Evolutionary conservation across 2,113 vertebrate species (phyloP).

Genomic region (Phycodurus eques): DNA sequence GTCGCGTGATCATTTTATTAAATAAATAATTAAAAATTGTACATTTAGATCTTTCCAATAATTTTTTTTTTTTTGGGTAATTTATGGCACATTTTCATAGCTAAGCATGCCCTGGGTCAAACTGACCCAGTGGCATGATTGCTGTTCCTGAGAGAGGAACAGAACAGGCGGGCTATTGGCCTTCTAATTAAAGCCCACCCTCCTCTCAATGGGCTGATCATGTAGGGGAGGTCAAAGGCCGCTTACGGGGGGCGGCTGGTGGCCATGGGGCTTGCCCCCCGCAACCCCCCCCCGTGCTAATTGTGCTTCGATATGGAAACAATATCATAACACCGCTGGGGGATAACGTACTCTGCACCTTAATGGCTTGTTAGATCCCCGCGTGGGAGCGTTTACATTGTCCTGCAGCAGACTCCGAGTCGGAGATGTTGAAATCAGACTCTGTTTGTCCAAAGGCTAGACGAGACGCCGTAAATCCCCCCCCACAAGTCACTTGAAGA

Average conservation of each 20-base stretch:
- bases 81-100: background rate
- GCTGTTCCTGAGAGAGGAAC: background rate
- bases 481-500: constrained; percentile 38
- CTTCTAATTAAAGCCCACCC: constrained; percentile 69
- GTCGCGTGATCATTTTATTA: background rate
- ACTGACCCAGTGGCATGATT: constrained; percentile 1
- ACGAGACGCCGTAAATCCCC: constrained; percentile 47
- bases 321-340: background rate
- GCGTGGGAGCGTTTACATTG: constrained; percentile 12
- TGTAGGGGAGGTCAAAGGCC: constrained; percentile 70
- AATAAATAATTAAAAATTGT: background rate
- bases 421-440: constrained; percentile 46
- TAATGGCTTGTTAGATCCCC: background rate
- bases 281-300: constrained; percentile 46
- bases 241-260: constrained; percentile 67
- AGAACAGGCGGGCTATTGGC: constrained; percentile 59
- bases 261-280: constrained; percentile 53
- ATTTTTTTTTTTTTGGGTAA: background rate
- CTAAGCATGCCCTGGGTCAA: background rate
- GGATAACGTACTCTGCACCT: background rate
- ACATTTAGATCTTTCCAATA: background rate
- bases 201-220: constrained; percentile 68
- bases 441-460: constrained; percentile 53
- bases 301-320: constrained; percentile 38
- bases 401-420: constrained; percentile 24